Evolutionary conservation across 2,797 vertebrate genomes (phyloP).

Genomic region (Lithobates sylvaticus): DNA sequence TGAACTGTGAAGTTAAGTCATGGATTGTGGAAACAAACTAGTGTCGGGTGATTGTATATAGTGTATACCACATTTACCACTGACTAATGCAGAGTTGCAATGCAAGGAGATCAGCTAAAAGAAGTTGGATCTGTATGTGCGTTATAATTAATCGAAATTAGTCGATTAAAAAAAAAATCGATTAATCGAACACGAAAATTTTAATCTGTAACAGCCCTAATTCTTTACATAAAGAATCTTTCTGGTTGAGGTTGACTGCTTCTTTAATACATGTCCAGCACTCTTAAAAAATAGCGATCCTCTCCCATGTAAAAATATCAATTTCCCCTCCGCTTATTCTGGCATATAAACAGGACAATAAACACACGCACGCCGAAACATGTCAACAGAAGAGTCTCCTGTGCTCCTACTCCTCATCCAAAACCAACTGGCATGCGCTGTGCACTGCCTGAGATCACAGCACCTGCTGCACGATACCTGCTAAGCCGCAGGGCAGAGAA

Average conservation of each 20-base stretch:
- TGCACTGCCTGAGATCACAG: background rate
- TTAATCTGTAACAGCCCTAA: too few species aligned
- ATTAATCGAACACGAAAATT: too few species aligned
- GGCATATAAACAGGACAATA: constrained; percentile 21
- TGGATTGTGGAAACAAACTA: too few species aligned
- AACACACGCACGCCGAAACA: constrained; percentile 19
- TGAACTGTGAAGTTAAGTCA: too few species aligned
- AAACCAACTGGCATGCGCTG: constrained; percentile 33
- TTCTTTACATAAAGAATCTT: too few species aligned
- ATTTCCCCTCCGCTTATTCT: constrained; percentile 32
- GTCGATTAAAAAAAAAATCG: too few species aligned
- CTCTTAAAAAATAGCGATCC: background rate
- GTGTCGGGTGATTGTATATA: too few species aligned
- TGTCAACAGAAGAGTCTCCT: constrained; percentile 16
- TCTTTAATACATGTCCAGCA: background rate
- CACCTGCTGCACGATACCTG: constrained; percentile 44
- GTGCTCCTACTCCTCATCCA: constrained; percentile 4
- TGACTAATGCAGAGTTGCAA: too few species aligned
- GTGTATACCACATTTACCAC: too few species aligned
- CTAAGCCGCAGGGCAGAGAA: background rate
- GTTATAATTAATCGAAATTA: too few species aligned
- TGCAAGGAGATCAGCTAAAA: too few species aligned
- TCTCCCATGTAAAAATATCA: constrained; percentile 19
- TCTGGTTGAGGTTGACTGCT: background rate
- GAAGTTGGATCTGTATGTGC: too few species aligned